Base-by-base conservation (phyloP, 2,113 vertebrate species). In the Gobio gobio region DNA sequence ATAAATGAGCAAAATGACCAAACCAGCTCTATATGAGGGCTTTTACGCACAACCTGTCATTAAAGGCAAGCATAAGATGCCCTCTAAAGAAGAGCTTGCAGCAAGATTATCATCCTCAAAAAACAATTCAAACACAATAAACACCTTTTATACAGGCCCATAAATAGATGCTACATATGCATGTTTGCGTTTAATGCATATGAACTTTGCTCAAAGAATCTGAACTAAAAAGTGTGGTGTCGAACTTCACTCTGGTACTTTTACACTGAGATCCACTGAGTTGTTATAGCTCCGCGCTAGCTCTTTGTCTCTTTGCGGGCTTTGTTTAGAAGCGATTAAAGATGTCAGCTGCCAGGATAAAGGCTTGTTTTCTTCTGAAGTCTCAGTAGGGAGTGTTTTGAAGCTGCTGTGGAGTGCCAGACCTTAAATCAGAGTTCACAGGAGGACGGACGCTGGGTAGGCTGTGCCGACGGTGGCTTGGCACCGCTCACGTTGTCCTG, bases 281-380 rank as follows among this genome's bases (percentile, higher is more conserved):
- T 47, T 83, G 75, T 72, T 47, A 56, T 47, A 33, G 18, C 22
- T 29, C 29, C 10, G 78, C 24, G n/a, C 63, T 73, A 47, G 47
- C 24, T 49, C 75, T 47, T 51, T n/a, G 20, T 75, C 82, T 84
- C 76, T n/a, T 72, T 49, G 10, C 72, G 56, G 18, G 29, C n/a
- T 56, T 85, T 83, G 63, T 80, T 76, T 49, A 66, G 56, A 33
- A 56, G 75, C 47, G 81, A 75, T 47, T 80, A 76, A 83, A 76
- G 58, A 86, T 86, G 68, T 66, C 76, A 80, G 59, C 76, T 80
- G 68, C 70, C 43, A n/a, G 26, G 33, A 70, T 83, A 64, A 79
- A 66, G 45, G 6, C 36, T 40, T 61, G n/a, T 85, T 86, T 82
- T 51, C 76, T 70, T 26, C 51, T 45, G 49, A 73, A 29, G 16